phyloP scores from a whole-genome alignment of 2,113 vertebrate species.

The Empidonax alnorum region DNA sequence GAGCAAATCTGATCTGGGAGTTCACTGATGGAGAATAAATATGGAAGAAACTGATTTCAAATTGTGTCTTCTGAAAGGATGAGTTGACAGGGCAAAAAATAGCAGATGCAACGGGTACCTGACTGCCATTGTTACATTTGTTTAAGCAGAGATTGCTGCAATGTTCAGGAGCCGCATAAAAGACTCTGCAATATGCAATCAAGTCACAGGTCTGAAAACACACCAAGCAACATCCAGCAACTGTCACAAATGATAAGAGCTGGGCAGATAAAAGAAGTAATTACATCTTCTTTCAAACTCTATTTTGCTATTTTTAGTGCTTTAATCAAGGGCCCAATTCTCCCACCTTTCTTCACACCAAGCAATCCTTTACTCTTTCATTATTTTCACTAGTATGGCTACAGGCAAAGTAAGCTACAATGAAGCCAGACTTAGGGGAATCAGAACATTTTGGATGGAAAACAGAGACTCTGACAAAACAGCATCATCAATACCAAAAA shows the following conservation, averaged over 20 bases:
- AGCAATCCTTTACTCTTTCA: not conserved
- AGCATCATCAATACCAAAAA: not conserved
- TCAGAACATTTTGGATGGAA: not conserved
- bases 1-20: slow-evolving; percentile 63
- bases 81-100: slow-evolving; percentile 60
- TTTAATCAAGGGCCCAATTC: slow-evolving; percentile 37
- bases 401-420: not conserved
- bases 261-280: slow-evolving; percentile 51
- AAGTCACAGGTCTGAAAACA: slow-evolving; percentile 66
- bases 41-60: slow-evolving; percentile 63
- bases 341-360: slow-evolving; percentile 1
- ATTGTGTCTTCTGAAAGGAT: slow-evolving; percentile 59
- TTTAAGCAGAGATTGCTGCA: slow-evolving; percentile 63
- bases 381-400: not conserved
- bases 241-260: slow-evolving; percentile 49
- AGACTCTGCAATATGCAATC: slow-evolving; percentile 49
- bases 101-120: slow-evolving; percentile 54
- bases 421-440: not conserved
- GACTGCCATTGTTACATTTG: slow-evolving; percentile 61
- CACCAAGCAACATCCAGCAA: slow-evolving; percentile 34
- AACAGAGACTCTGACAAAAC: not conserved
- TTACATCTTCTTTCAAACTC: slow-evolving; percentile 45
- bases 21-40: slow-evolving; percentile 64
- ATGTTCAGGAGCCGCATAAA: slow-evolving; percentile 14
- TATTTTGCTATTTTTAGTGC: slow-evolving; percentile 43